Base-by-base conservation (phyloP, 2,113 vertebrate genomes). In the Periophthalmus modestus region DNA sequence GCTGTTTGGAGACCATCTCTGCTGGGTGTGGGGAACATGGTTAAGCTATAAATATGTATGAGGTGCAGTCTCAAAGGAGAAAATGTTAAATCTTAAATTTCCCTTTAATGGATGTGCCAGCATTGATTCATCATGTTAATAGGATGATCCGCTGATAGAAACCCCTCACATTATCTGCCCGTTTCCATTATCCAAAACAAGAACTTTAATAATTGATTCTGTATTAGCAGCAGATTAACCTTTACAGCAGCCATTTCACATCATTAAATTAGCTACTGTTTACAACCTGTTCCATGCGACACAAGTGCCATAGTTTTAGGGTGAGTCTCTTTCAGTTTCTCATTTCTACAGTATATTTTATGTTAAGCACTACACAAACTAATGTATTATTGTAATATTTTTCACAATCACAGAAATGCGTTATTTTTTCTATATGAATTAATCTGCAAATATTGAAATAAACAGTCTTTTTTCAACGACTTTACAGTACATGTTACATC, bases 131-230 rank as follows among this genome's bases (percentile, higher is more conserved):
- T 65, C 33, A 16, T 68, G 23, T 70, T 68, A 75, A 43, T 76
- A 59, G 43, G 19, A 57, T 76, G 21, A 14, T 52, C 21, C 4
- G 55, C n/a, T n/a, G 36, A 58, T 43, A 10, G 52, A 69, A 73
- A 71, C n/a, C 34, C n/a, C 12, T 36, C 70, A 52, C 34, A 61
- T 72, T 54, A 24, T 69, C 47, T 65, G 68, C 23, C 52, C 72
- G 19, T 21, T 71, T 69, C 43, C 21, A 73, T 71, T 34, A 78
- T 62, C 57, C 13, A 67, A 72, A 19, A 63, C 19, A 33, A 63
- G 1, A 16, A 58, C 54, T 74, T 61, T 28, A 81, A 76, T 47
- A 76, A 55, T 50, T 81, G 39, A 79, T 79, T 71, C 72, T 52
- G 16, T 19, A 7, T 72, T 72, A 39, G 46, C 39, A 67, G 70